These are phyloP conservation scores for Notoglanidium macrostoma DNA, from an alignment of 2,797 vertebrate species.

Conservation along the genomic window DNA sequence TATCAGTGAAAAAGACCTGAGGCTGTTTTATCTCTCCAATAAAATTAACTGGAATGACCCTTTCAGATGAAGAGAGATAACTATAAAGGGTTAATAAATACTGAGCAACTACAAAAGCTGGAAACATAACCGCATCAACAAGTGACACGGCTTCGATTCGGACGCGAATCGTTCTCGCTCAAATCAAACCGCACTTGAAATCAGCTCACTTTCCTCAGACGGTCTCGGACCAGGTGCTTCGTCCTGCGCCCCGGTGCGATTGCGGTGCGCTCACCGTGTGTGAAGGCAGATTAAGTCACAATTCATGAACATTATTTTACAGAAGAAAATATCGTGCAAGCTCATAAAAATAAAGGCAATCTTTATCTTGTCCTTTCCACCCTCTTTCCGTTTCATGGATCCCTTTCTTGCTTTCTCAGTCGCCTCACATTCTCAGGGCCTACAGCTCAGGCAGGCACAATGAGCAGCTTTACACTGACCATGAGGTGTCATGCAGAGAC, in stretches of 20 bases:
- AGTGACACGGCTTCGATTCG: not conserved
- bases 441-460: not conserved
- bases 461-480: not conserved
- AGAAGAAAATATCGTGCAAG: too few species aligned
- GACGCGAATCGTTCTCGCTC: not conserved
- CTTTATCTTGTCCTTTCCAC: not conserved
- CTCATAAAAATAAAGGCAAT: not conserved
- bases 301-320: not conserved
- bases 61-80: not conserved
- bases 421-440: not conserved
- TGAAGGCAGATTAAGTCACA: not conserved
- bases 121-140: not conserved
- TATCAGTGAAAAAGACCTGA: not conserved
- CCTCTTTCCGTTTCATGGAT: not conserved
- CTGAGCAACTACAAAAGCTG: not conserved
- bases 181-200: not conserved
- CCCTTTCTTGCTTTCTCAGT: not conserved
- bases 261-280: not conserved
- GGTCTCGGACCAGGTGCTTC: not conserved
- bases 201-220: not conserved
- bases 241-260: not conserved
- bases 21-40: not conserved
- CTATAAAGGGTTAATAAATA: not conserved
- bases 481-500: conserved; percentile 4
- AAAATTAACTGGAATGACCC: not conserved